Conservation (phyloP, 2,113 vertebrate genomes). For the Sebastes fasciatus region DNA sequence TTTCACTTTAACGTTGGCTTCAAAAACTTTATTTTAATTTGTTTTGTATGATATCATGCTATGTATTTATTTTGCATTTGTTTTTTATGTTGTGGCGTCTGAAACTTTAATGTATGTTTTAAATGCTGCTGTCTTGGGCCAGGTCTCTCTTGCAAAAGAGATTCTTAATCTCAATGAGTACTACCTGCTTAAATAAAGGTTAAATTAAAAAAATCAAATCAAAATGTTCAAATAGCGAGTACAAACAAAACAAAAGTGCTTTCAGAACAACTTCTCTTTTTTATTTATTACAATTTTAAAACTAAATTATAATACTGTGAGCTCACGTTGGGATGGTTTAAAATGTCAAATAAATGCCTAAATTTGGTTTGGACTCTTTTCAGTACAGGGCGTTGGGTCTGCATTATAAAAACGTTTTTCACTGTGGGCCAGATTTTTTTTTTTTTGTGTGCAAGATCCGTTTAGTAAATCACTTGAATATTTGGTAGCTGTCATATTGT, state of each 20-base stretch:
- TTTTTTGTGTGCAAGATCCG: background rate
- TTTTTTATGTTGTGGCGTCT: too few relatives aligned
- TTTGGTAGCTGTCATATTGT: slow-evolving; percentile 38
- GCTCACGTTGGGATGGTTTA: background rate
- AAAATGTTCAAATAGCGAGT: too few relatives aligned
- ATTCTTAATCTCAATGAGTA: too few relatives aligned
- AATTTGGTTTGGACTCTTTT: slow-evolving; percentile 31
- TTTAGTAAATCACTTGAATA: slow-evolving; percentile 38
- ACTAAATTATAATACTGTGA: background rate
- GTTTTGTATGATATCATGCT: too few relatives aligned
- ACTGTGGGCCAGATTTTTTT: slow-evolving; percentile 6
- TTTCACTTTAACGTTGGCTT: too few relatives aligned
- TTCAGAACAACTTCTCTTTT: background rate
- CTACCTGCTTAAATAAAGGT: too few relatives aligned
- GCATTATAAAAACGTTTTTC: slow-evolving; percentile 25
- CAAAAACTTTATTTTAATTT: too few relatives aligned
- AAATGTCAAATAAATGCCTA: slow-evolving; percentile 17
- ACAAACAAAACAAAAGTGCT: background rate
- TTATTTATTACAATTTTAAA: background rate
- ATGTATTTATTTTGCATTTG: too few relatives aligned
- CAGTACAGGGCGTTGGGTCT: slow-evolving; percentile 17
- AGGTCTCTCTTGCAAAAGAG: too few relatives aligned
- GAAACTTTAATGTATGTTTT: too few relatives aligned
- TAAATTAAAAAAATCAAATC: too few relatives aligned
- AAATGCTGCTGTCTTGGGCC: too few relatives aligned